These are phyloP conservation scores for Bambusicola thoracicus DNA, from an alignment of 2,113 vertebrate species.

Conservation along the genomic window DNA sequence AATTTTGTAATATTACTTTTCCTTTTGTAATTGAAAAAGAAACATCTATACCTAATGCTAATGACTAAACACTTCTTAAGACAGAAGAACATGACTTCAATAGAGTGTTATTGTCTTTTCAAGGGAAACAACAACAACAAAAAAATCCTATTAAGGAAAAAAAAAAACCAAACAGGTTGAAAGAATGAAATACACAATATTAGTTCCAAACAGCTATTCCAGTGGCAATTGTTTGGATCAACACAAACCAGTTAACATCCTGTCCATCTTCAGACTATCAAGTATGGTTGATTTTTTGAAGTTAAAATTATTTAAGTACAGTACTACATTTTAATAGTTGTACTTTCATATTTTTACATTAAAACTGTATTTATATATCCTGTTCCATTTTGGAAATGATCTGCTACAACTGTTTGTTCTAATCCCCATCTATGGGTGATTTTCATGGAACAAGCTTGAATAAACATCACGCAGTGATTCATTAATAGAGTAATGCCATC, in stretches of 20 bases:
- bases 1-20: neutral
- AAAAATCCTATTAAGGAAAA: neutral
- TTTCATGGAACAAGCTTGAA: neutral
- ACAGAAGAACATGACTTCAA: neutral
- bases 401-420: neutral
- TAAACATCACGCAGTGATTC: neutral
- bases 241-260: neutral
- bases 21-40: neutral
- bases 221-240: neutral
- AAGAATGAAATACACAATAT: neutral
- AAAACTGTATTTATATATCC: neutral
- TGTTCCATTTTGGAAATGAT: neutral
- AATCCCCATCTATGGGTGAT: neutral
- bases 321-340: neutral
- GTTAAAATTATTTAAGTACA: neutral
- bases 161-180: neutral
- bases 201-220: neutral
- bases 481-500: neutral
- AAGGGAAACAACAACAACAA: no score
- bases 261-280: neutral
- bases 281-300: neutral
- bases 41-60: neutral
- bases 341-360: neutral
- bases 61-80: neutral
- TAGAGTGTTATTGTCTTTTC: neutral